phyloP scores from a whole-genome alignment of 1,140 invertebrate species.

The Coptotermes formosanus region DNA sequence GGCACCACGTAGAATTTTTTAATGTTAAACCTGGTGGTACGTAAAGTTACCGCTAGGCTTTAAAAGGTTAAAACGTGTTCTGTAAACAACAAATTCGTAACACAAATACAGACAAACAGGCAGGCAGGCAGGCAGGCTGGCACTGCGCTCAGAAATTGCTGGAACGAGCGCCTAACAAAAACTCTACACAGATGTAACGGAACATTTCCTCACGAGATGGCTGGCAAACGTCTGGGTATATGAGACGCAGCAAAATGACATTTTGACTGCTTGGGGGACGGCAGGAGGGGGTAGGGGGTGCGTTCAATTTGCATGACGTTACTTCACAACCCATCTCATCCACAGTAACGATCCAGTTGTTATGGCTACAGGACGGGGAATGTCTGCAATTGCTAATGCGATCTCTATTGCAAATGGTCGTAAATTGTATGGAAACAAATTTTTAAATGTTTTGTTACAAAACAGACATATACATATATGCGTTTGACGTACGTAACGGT shows the following conservation, averaged over 20 bases:
- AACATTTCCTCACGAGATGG: background rate
- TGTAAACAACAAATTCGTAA: too few species aligned
- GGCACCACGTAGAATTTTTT: too few species aligned
- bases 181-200: too few species aligned
- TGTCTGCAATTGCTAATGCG: background rate
- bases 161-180: too few species aligned
- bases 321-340: background rate
- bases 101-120: background rate
- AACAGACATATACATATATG: too few species aligned
- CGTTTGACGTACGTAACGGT: too few species aligned
- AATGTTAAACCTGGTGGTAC: too few species aligned
- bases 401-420: background rate
- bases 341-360: background rate
- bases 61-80: too few species aligned
- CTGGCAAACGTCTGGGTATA: background rate
- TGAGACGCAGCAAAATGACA: background rate
- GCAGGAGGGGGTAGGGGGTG: too few species aligned
- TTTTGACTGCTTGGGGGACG: background rate
- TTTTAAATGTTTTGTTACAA: background rate
- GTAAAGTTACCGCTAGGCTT: too few species aligned
- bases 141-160: background rate
- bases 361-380: background rate
- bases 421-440: slow-evolving; percentile 3
- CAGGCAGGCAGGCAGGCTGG: background rate
- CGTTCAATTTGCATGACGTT: background rate